A percentile compares a stretch with the other conserved stretches of the same genome.
Evolutionary conservation across 2,888 invertebrate species (phyloP).

Genomic region (Drosophila tanythrix): DNA sequence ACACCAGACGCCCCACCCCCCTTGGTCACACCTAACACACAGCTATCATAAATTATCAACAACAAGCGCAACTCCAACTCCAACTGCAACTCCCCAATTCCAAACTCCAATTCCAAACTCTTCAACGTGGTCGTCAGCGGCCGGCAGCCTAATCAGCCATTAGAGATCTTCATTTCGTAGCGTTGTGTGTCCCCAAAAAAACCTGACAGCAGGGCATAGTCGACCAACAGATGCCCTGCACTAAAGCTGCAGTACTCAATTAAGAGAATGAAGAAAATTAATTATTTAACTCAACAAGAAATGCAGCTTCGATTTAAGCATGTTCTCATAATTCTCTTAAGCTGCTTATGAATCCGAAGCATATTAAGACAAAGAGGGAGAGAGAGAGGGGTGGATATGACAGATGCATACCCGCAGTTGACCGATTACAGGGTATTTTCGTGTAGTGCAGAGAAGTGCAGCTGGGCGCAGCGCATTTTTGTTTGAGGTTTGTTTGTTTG

Average conservation of each 20-base stretch:
- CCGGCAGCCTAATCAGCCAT: conserved; percentile 65
- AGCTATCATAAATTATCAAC: conserved; percentile 75
- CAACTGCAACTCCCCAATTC: conserved; percentile 9
- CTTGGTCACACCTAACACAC: conserved; percentile 43
- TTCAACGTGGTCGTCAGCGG: conserved; percentile 1
- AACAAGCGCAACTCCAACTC: conserved; percentile 47
- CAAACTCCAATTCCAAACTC: conserved; percentile 1
- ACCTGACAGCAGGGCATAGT: neutral
- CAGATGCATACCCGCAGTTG: neutral
- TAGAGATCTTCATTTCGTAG: conserved; percentile 71
- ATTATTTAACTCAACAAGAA: neutral
- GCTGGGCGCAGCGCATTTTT: conserved; percentile 31
- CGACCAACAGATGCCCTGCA: conserved; percentile 15
- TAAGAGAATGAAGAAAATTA: neutral
- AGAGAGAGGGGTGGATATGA: neutral
- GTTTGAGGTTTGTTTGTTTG: conserved; percentile 10
- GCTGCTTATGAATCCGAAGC: neutral
- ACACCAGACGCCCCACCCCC: neutral
- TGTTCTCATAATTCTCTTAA: neutral
- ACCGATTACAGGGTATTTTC: conserved; percentile 12
- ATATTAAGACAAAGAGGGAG: neutral
- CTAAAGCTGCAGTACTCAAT: neutral
- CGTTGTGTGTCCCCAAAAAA: conserved; percentile 49
- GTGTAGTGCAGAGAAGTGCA: conserved; percentile 23
- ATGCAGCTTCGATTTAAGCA: neutral